Evolutionary conservation across 2,888 invertebrate genomes (phyloP), one percentile per base, ranked within the genome.

Genomic region (Sminthurides aquaticus): DNA sequence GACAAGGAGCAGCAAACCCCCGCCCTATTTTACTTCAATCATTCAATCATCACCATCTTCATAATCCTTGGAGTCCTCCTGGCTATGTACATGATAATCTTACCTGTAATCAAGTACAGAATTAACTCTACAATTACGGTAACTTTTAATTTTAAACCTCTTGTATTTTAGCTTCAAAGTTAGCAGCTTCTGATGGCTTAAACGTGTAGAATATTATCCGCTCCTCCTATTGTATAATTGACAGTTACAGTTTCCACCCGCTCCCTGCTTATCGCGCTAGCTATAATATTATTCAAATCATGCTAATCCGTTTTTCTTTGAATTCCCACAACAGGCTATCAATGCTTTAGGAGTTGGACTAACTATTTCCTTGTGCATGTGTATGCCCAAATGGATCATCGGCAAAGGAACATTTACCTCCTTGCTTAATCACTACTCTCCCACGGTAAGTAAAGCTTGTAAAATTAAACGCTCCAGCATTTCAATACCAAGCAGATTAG

Each of bases 101-200:
- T 74, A 20, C 74, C 74, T 11, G 71, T 70, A 26, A 71, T 74
- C 52, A 69, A 64, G 59, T 71, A 74, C 52, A 59, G 68, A 43
- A 18, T 71, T 18, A 65, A 72, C 25, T 72, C 74, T 3, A 48
- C 68, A 22, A 71, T 73, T 55, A 68, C 68, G 66, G 74, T 74
- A 63, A 25, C 62, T 65, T 58, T 52, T 5, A 22, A 11, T 15
- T 34, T 15, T 15, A 34, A 34, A 11, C 43, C 5, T 34, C 43
- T 34, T 34, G 22, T 20, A 52, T 52, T 52, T 20, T 18, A 34
- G 43, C 8, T 15, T 34, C 43, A 34, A 34, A 34, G 43, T n/a
- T n/a, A n/a, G n/a, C n/a, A n/a, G n/a, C n/a, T n/a, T n/a, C n/a
- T n/a, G n/a, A n/a, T n/a, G n/a, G n/a, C n/a, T n/a, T n/a, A n/a